A percentile compares a stretch with the other conserved stretches of the same genome.
Evolutionary conservation across 2,797 vertebrate species (phyloP).

Genomic region (Echiichthys vipera): DNA sequence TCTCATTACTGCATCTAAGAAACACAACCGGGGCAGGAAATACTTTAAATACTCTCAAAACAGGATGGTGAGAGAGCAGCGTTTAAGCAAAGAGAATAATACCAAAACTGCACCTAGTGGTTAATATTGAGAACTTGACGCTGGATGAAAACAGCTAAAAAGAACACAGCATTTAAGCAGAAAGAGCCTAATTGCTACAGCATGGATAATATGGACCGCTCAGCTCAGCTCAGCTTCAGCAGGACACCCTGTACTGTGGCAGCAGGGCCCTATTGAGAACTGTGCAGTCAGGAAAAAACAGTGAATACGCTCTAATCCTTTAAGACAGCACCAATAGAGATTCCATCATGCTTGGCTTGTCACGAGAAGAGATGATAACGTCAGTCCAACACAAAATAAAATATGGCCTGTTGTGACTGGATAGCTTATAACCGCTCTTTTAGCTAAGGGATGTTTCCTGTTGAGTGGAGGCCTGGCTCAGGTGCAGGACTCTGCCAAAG

Average conservation of each 20-base stretch:
- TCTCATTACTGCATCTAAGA: conserved; percentile 58
- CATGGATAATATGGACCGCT: conserved; percentile 31
- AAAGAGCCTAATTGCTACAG: conserved; percentile 22
- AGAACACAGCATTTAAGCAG: background rate
- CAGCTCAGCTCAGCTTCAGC: conserved; percentile 43
- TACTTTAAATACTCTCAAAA: conserved; percentile 45
- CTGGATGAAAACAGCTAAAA: conserved; percentile 4
- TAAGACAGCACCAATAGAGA: conserved; percentile 77
- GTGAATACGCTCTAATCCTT: conserved; percentile 76
- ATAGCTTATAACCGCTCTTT: conserved; percentile 64
- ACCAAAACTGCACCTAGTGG: conserved; percentile 3
- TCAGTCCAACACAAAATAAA: conserved; percentile 73
- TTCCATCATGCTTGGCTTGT: conserved; percentile 77
- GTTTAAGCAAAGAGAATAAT: conserved; percentile 14
- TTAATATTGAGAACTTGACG: background rate
- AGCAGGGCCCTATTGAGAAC: conserved; percentile 59
- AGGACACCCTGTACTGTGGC: conserved; percentile 57
- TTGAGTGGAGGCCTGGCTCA: conserved; percentile 60
- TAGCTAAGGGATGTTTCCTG: conserved; percentile 69
- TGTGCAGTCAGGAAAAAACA: conserved; percentile 71
- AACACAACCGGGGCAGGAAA: conserved; percentile 53
- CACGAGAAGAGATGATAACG: conserved; percentile 71
- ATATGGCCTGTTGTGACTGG: conserved; percentile 78
- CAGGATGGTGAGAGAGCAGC: conserved; percentile 9
- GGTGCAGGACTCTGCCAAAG: conserved; percentile 59